These are phyloP conservation scores for Delichon dasypus DNA, from an alignment of 2,797 vertebrate species.

Conservation along the genomic window DNA sequence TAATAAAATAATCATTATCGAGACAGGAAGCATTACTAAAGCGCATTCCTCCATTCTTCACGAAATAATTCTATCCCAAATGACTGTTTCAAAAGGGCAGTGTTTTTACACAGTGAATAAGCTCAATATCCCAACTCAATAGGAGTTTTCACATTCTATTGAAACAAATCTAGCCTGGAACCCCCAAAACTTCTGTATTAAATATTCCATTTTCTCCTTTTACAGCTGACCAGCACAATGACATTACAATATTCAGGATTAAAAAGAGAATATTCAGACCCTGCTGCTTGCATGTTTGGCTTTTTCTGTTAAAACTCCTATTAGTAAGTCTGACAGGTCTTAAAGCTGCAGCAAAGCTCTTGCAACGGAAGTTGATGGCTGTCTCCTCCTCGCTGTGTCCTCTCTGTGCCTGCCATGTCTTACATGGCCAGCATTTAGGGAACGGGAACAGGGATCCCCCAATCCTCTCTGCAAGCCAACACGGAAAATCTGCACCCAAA, in stretches of 20 bases:
- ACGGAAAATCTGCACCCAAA: not conserved
- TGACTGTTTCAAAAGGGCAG: not conserved
- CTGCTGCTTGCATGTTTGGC: not conserved
- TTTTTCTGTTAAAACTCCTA: not conserved
- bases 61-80: not conserved
- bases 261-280: not conserved
- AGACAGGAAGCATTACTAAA: not conserved
- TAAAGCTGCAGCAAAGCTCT: not conserved
- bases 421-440: not conserved
- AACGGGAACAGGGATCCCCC: not conserved
- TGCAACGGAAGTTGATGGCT: not conserved
- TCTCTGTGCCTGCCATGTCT: not conserved
- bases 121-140: not conserved
- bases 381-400: not conserved
- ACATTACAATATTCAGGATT: not conserved
- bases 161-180: not conserved
- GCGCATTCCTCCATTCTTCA: not conserved
- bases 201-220: not conserved
- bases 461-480: not conserved
- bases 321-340: not conserved
- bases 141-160: not conserved
- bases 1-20: not conserved
- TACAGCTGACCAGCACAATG: not conserved
- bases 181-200: not conserved
- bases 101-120: not conserved